These are phyloP conservation scores for Peribatodes rhomboidaria DNA, from an alignment of 2,888 invertebrate species.

Conservation along the genomic window DNA sequence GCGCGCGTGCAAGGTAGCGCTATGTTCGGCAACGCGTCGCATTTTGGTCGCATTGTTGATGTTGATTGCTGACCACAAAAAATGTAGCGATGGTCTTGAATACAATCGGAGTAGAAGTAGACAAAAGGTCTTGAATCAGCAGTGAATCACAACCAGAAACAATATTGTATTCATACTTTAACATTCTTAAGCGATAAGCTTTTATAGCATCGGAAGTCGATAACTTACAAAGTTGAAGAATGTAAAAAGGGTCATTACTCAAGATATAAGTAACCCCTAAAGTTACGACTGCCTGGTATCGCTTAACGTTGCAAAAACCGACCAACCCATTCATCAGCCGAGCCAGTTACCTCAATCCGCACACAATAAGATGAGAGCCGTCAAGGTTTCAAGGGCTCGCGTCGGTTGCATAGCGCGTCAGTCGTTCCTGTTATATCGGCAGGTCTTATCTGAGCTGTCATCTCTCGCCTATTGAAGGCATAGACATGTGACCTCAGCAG, in stretches of 20 bases:
- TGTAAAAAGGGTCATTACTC: slow-evolving; percentile 14
- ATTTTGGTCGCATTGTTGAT: slow-evolving; percentile 72
- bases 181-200: slow-evolving; percentile 36
- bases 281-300: slow-evolving; percentile 15
- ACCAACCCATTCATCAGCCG: slow-evolving; percentile 11
- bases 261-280: slow-evolving; percentile 10
- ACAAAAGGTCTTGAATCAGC: slow-evolving; percentile 37
- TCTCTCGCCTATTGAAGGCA: slow-evolving; percentile 74
- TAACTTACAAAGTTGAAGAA: slow-evolving; percentile 28
- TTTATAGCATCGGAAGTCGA: slow-evolving; percentile 32
- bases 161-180: slow-evolving; percentile 40
- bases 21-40: slow-evolving; percentile 76
- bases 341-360: slow-evolving; percentile 28
- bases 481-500: slow-evolving; percentile 73
- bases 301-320: slow-evolving; percentile 18
- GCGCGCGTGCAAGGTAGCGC: slow-evolving; percentile 73
- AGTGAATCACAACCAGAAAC: slow-evolving; percentile 45
- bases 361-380: slow-evolving; percentile 37
- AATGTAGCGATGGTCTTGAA: slow-evolving; percentile 33
- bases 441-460: slow-evolving; percentile 74
- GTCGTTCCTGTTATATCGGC: slow-evolving; percentile 46
- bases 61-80: slow-evolving; percentile 47
- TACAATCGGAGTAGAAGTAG: slow-evolving; percentile 34
- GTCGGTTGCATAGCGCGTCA: slow-evolving; percentile 44
- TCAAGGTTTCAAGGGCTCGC: slow-evolving; percentile 39